Evolutionary conservation across 37 sponge, comb jelly and placozoan genomes (phyloP), one percentile per base, ranked within the genome.

Genomic region (Ephydatia muelleri): DNA sequence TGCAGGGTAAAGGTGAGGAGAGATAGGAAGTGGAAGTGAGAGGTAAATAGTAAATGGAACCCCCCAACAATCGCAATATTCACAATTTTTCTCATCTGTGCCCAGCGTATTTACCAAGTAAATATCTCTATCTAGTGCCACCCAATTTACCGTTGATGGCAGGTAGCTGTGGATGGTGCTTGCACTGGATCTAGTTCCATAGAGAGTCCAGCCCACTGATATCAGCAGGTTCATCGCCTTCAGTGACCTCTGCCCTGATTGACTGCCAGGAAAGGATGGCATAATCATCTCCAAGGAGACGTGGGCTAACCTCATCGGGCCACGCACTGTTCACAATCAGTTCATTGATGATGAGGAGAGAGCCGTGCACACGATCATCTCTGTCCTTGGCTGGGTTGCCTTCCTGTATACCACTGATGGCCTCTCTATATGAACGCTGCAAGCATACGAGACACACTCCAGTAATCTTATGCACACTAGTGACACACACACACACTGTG

Each of bases 341-440:
- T 36, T 95, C 96, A 37, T 89, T 95, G 81, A 92, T 87, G 70
- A 95, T 90, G 31, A 95, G 91, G 39, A 95, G 73, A 25, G 93
- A 89, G 48, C 96, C 96, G 71, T 95, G 96, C 49, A 92, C 81
- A 27, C 88, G 78, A 64, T 95, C 96, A 77, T 95, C 96, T 2
- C 91, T 30, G n/a, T 65, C 66, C 23, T 22, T 2, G 6, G 85
- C 38, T 21, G 29, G 21, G 38, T 82, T 30, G 2, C 78, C 84
- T 1, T 95, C 96, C 8, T 16, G 33, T 9, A 95, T 76, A 0
- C 93, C 93, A 43, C 67, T 76, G 67, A 83, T 80, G 31, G 96
- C 96, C 70, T 95, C 96, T 0, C 86, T 78, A 65, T 95, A 95
- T 0, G 91, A 69, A 12, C 84, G 76, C 91, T 91, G 82, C 23